Evolutionary conservation across 2,113 vertebrate genomes (phyloP).

Genomic region (Zosterops pallidus): DNA sequence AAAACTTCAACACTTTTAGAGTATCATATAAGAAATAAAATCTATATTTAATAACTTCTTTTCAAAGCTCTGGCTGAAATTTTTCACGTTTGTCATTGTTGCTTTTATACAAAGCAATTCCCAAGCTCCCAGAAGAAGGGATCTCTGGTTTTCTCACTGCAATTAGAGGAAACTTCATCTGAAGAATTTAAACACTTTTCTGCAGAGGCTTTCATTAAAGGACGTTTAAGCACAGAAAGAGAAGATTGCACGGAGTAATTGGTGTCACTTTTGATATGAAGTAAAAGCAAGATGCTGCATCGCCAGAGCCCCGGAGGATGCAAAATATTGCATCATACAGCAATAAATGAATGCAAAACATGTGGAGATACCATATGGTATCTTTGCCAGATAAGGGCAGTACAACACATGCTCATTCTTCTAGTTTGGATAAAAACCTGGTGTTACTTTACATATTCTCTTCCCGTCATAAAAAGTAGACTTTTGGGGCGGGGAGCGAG

Average conservation of each 20-base stretch:
- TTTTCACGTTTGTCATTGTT: not conserved
- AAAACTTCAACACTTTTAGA: not conserved
- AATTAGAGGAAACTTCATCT: not conserved
- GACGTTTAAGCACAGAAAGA: not conserved
- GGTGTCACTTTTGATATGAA: not conserved
- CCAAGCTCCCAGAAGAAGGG: not conserved
- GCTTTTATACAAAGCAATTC: not conserved
- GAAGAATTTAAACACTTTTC: not conserved
- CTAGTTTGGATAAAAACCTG: not conserved
- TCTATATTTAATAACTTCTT: not conserved
- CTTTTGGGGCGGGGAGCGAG: not conserved
- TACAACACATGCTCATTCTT: not conserved
- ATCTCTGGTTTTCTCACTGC: not conserved
- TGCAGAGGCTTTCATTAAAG: not conserved
- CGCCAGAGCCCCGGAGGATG: constrained; percentile 7
- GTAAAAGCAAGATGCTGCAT: not conserved
- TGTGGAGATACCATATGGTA: constrained; percentile 14
- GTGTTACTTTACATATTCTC: not conserved
- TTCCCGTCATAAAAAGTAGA: not conserved
- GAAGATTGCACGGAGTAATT: not conserved
- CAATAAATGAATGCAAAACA: not conserved
- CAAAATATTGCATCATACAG: constrained; percentile 72
- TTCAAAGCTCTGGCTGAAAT: not conserved
- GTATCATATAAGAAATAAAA: not conserved
- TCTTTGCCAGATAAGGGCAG: not conserved